Evolutionary conservation across 2,888 invertebrate genomes (phyloP), one percentile per base, ranked within the genome.

Genomic region (Tanytarsus gracilentus): DNA sequence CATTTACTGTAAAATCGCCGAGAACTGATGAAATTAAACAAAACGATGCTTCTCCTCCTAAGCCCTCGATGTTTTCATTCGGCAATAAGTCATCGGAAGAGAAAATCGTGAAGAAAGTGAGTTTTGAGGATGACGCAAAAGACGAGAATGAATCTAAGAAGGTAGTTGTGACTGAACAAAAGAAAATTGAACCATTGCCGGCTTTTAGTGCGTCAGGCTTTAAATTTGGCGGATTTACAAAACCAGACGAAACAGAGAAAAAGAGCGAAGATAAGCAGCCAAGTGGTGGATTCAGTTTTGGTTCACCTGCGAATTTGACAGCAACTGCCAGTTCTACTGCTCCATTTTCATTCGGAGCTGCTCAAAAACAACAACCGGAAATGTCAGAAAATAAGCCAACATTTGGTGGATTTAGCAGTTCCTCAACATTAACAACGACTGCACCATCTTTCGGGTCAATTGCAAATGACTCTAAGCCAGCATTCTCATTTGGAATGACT

Each of bases 401-500:
- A n/a, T n/a, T n/a, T n/a, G n/a, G n/a, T n/a, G n/a, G n/a, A n/a
- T n/a, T n/a, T n/a, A n/a, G n/a, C n/a, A n/a, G n/a, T n/a, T n/a
- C n/a, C n/a, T 33, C 33, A 33, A 33, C 33, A 4, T 33, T 33
- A 4, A 11, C 33, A 33, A 33, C 33, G 2, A 11, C n/a, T 33
- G 9, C 33, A 11, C 33, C 33, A 4, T 9, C 6, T 11, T 11
- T 33, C 6, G 33, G 3, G n/a, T 33, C 40, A 6, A 40, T 18
- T 11, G 36, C 5, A 40, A 9, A 16, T 44, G 44, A 18, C 23
- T 11, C 39, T 7, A 7, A 14, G 6, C 39, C 44, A 18, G 9
- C 23, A 4, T 44, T 44, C 7, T 18, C 18, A 23, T 44, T 44
- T 23, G 44, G 44, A 67, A 67, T 30, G 67, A 67, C 56, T 64